Evolutionary conservation across 2,888 invertebrate species (phyloP).

Genomic region (Aradus depressus): DNA sequence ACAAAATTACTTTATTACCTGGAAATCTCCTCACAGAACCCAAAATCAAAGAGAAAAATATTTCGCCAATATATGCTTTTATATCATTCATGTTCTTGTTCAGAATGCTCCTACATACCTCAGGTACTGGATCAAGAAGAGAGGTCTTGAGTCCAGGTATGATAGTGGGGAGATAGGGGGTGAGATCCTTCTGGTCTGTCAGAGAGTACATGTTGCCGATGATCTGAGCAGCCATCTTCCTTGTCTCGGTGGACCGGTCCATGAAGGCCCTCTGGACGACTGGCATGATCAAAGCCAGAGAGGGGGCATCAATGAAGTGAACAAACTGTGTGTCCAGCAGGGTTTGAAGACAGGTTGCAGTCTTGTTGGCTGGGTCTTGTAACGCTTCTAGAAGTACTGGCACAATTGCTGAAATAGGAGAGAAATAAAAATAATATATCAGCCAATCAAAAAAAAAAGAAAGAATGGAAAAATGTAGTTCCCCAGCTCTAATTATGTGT

Average conservation of each 20-base stretch:
- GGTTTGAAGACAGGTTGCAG: slow-evolving; percentile 83
- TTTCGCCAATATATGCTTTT: not conserved
- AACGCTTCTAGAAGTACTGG: slow-evolving; percentile 78
- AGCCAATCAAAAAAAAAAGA: not conserved
- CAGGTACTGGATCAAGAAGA: slow-evolving; percentile 93
- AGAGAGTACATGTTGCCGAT: slow-evolving; percentile 99
- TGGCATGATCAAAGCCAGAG: slow-evolving; percentile 97
- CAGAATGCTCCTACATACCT: slow-evolving; percentile 37
- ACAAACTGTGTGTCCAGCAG: slow-evolving; percentile 93
- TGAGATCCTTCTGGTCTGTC: slow-evolving; percentile 95
- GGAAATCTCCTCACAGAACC: too few relatives aligned
- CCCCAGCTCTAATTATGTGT: too few relatives aligned
- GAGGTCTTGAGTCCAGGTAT: slow-evolving; percentile 94
- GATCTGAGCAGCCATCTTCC: slow-evolving; percentile 99
- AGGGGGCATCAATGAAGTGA: slow-evolving; percentile 98
- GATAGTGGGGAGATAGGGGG: slow-evolving; percentile 90
- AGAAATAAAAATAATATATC: slow-evolving; percentile 9
- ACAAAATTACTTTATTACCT: too few relatives aligned
- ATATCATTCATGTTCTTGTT: not conserved
- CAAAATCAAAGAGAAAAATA: not conserved
- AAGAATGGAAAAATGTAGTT: too few relatives aligned
- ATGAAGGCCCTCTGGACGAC: slow-evolving; percentile 96
- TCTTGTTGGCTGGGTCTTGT: slow-evolving; percentile 93
- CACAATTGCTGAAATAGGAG: slow-evolving; percentile 54
- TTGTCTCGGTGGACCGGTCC: slow-evolving; percentile 93